Percentiles rank a stretch among this genome's conserved stretches.
Evolutionary conservation across 2,888 invertebrate species (phyloP).

Genomic region (Tortrix viridana): DNA sequence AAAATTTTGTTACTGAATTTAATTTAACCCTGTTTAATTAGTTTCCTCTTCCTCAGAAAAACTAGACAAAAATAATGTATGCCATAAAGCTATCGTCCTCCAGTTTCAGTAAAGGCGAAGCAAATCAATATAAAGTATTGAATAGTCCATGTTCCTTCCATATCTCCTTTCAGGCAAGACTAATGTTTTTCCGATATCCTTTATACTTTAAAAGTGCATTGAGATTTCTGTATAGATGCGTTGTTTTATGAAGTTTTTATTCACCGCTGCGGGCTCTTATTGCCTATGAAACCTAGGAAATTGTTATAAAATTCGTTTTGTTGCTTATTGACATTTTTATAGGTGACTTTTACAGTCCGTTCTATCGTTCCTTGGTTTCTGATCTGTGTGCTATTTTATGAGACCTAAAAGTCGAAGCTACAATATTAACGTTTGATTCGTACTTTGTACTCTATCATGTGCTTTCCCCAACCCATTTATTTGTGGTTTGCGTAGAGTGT

Average conservation of each 20-base stretch:
- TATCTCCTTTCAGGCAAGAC: conserved; percentile 64
- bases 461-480: too few relatives aligned
- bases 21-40: background rate
- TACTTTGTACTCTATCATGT: too few relatives aligned
- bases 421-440: too few relatives aligned
- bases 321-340: background rate
- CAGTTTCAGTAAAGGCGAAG: conserved; percentile 15
- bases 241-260: conserved; percentile 50
- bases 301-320: background rate
- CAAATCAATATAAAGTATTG: conserved; percentile 33
- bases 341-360: background rate
- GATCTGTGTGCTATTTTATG: too few relatives aligned
- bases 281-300: conserved; percentile 11
- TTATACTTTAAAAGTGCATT: conserved; percentile 67
- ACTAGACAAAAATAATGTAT: conserved; percentile 17
- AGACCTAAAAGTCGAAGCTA: too few relatives aligned
- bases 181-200: conserved; percentile 77
- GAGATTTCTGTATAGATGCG: conserved; percentile 52
- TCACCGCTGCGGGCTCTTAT: conserved; percentile 7
- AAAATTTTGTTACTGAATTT: too few relatives aligned
- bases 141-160: conserved; percentile 44
- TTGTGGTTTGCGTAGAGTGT: too few relatives aligned
- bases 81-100: conserved; percentile 15
- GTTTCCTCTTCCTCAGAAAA: conserved; percentile 4
- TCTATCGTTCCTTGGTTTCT: background rate